phyloP scores from a whole-genome alignment of 2,888 invertebrate species.

The Glaucopsyche alexis region DNA sequence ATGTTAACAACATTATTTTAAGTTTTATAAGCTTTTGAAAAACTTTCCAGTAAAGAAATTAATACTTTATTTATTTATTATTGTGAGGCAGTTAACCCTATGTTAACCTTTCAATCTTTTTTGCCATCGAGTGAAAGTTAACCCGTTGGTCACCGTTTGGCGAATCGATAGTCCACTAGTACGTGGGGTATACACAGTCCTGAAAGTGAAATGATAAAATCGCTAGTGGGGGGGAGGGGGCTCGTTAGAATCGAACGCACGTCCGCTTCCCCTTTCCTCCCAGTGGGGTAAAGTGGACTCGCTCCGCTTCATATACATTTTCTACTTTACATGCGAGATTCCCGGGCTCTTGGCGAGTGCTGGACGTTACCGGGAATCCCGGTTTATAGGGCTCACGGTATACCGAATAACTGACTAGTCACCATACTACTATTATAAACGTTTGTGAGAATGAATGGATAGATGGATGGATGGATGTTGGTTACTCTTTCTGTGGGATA shows the following conservation, averaged over 20 bases:
- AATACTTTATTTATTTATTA: no score
- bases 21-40: no score
- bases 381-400: neutral
- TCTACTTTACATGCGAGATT: conserved; percentile 63
- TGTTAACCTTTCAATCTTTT: no score
- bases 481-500: no score
- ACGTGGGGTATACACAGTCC: neutral
- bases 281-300: conserved; percentile 76
- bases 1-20: neutral
- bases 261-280: conserved; percentile 68
- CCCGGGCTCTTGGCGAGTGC: conserved; percentile 61
- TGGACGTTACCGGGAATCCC: conserved; percentile 64
- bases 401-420: neutral
- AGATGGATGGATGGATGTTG: no score
- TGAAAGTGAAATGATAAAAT: conserved; percentile 48
- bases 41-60: no score
- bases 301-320: conserved; percentile 78
- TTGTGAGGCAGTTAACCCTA: no score
- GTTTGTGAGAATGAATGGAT: no score
- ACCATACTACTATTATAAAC: no score
- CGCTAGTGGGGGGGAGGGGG: conserved; percentile 57
- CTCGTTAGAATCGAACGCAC: conserved; percentile 79
- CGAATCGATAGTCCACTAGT: conserved; percentile 12
- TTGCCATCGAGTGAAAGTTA: conserved; percentile 46
- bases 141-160: conserved; percentile 65